phyloP scores from a whole-genome alignment of 2,797 vertebrate species.

The Tamandua tetradactyla region DNA sequence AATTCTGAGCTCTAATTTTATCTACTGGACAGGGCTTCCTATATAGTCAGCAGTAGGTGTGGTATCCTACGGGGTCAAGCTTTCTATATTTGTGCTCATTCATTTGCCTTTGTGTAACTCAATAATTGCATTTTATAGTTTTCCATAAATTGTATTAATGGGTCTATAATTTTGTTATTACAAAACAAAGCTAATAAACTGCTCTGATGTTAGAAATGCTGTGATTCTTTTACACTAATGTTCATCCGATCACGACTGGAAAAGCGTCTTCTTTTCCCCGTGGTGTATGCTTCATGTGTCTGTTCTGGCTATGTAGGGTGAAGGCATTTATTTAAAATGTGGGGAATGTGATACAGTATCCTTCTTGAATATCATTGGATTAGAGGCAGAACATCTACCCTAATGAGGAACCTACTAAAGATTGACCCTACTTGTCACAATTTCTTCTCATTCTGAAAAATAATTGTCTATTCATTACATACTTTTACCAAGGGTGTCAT shows the following conservation, averaged over 20 bases:
- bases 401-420: no score
- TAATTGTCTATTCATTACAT: background rate
- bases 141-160: background rate
- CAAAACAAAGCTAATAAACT: background rate
- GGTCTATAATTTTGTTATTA: background rate
- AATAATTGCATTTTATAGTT: conserved; percentile 43
- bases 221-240: background rate
- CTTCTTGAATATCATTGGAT: background rate
- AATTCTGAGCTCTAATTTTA: background rate
- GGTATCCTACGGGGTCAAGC: background rate
- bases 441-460: background rate
- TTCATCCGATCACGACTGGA: background rate
- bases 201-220: conserved; percentile 19
- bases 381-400: background rate
- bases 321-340: background rate
- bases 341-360: background rate
- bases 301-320: background rate
- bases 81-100: background rate
- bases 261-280: background rate
- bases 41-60: conserved; percentile 14
- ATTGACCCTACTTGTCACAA: no score
- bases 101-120: background rate
- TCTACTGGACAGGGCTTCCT: background rate
- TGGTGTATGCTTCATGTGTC: background rate
- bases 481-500: fast-evolving